Percentiles rank a stretch among this genome's conserved stretches.
Conservation (phyloP, 2,113 vertebrate species). For the Cryptomyrus ogoouensis region DNA sequence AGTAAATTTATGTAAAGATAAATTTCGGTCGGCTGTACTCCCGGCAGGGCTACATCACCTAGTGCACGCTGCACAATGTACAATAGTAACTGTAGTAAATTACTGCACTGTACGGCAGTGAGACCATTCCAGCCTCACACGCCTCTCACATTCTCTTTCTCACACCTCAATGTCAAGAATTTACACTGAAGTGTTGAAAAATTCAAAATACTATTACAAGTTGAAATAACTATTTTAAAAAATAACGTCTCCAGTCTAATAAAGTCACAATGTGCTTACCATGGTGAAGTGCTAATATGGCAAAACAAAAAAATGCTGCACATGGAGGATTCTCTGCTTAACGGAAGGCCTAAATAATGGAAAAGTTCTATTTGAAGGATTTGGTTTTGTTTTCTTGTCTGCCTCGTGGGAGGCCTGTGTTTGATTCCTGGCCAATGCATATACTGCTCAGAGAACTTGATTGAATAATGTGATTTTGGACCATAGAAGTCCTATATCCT, state of each 20-base stretch:
- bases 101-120: background rate
- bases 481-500: background rate
- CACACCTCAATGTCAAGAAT: background rate
- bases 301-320: background rate
- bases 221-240: background rate
- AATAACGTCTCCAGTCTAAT: background rate
- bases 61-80: background rate
- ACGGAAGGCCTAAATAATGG: background rate
- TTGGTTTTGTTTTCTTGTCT: background rate
- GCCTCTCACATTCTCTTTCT: background rate
- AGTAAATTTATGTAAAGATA: background rate
- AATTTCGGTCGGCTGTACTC: background rate
- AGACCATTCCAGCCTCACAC: background rate
- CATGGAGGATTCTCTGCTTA: background rate
- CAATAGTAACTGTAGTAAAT: background rate
- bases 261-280: background rate
- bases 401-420: background rate
- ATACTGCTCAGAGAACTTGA: background rate
- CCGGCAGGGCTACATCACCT: background rate
- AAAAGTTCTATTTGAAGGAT: background rate
- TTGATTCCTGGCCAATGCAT: background rate
- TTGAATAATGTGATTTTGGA: background rate
- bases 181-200: background rate
- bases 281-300: background rate
- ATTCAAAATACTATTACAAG: background rate